phyloP scores from a whole-genome alignment of 2,797 vertebrate genomes.

The Myotis planiceps region DNA sequence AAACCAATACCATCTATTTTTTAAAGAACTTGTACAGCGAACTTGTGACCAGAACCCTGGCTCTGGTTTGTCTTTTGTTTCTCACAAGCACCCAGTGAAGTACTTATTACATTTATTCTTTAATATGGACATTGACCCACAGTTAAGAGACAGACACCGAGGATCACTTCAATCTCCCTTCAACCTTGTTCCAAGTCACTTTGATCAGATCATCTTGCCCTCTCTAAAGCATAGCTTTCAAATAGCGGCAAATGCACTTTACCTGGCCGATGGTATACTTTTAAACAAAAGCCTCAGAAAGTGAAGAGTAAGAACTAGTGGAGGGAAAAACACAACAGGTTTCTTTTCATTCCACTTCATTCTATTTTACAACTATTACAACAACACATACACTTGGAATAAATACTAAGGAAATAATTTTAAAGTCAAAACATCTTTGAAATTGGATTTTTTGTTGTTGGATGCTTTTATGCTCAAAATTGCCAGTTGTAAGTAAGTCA shows the following conservation, averaged over 20 bases:
- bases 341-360: background rate
- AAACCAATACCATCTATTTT: background rate
- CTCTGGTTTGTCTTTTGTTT: background rate
- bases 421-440: background rate
- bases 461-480: background rate
- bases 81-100: background rate
- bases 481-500: background rate
- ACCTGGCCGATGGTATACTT: background rate
- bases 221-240: background rate
- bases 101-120: background rate
- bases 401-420: background rate
- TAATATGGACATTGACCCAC: background rate
- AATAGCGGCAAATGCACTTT: background rate
- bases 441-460: background rate
- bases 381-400: background rate
- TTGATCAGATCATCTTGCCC: background rate
- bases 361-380: background rate
- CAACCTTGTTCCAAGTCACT: background rate
- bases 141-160: background rate
- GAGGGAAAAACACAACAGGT: background rate
- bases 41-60: background rate
- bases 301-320: background rate
- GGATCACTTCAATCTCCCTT: background rate
- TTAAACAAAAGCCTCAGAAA: background rate
- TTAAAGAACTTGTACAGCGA: background rate